Base-by-base conservation (phyloP, 53 echinoderm and acorn worm genomes). In the Temnopleurus reevesii region DNA sequence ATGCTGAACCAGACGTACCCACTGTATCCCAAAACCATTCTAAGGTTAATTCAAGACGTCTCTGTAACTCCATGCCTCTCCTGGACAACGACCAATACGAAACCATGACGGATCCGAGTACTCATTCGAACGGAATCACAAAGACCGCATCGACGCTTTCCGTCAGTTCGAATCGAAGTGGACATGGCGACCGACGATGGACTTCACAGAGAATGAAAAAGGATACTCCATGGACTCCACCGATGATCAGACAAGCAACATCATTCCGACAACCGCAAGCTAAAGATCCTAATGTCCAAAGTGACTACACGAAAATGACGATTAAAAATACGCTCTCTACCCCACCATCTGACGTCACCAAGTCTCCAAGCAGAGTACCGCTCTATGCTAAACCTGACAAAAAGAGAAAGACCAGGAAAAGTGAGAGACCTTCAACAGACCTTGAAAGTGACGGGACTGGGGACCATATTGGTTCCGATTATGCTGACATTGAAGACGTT, bases 311-410 rank as follows among this genome's bases (percentile, higher is more conserved):
- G 15, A 41, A 59, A 24, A 86, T 86, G 86, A 86, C 86, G 1
- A 83, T 83, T 2, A 19, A 53, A 15, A 83, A 83, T 35, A 80
- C 45, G 4, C 1, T 17, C 0, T 27, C 51, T 3, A 44, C 13
- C 28, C 25, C n/a, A n/a, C n/a, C 51, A 8, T 33, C 55, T 35
- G 38, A 56, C 24, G 29, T 56, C n/a, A 55, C 83, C 46, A 47
- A 46, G 49, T 79, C 79, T 19, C 38, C 83, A 26, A 34, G 46
- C 25, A 85, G 24, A 29, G 46, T 46, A 7, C 85, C 60, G 12
- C 43, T 85, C 3, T 59, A 85, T 45, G 60, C 85, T 19, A 60
- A 85, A 85, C 60, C 85, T 59, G 60, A 85, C 35, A 59, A 85
- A 15, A 24, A 9, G 5, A 36, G 24, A 4, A 38, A 60, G 12